Evolutionary conservation across 2,797 vertebrate species (phyloP), one percentile per base, ranked within the genome.

Genomic region (Enteromius radiatus): DNA sequence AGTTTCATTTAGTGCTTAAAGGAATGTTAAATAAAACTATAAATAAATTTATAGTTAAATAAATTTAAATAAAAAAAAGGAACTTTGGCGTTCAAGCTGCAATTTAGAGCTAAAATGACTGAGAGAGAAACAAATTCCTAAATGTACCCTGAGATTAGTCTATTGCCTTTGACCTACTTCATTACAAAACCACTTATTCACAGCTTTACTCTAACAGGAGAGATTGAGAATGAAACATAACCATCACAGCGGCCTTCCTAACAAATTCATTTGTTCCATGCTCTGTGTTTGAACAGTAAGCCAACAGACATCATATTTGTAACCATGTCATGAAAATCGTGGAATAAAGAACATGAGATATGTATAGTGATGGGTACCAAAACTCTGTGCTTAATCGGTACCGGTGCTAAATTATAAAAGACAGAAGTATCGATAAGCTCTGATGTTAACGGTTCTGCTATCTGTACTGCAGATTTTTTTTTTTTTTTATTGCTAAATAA

Each of bases 101-200:
- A 47, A 77, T 31, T 77, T 31, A 73, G 26, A 12, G 31, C n/a
- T 45, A 43, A 76, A 74, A 68, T 68, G 5, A 15, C 76, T 54
- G 15, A 45, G 23, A 17, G n/a, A 12, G 71, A 65, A 80, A 78
- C 33, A 76, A 83, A 71, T 68, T 75, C 31, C 38, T 38, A 41
- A 74, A 61, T 71, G 2, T 77, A 54, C 43, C 59, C 23, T 78
- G 5, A 38, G 84, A 85, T 83, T 71, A 84, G 81, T 87, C 78
- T 38, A 54, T 31, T 87, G 67, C 43, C 70, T 86, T 45, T 87
- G 81, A 78, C 81, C 56, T 75, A 83, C 43, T 85, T 76, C 65
- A 85, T 73, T 73, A 85, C 64, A 88, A 84, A 73, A 31, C 11
- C 28, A 78, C 75, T 59, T 77, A 31, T 38, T 86, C 28, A 84